Conservation (phyloP, 2,888 invertebrate species). For the Tenthredo mesomela region DNA sequence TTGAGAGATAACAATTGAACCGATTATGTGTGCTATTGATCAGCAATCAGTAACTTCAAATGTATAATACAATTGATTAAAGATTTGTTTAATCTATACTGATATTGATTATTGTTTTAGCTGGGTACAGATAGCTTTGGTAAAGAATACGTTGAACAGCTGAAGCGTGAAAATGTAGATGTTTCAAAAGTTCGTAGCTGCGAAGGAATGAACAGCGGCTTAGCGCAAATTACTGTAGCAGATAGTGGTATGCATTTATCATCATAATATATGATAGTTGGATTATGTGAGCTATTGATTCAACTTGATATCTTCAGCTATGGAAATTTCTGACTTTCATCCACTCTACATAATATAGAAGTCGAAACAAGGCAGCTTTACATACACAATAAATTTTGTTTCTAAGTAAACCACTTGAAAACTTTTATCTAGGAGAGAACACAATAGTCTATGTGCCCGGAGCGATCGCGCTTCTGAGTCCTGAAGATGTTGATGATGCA, state of each 20-base stretch:
- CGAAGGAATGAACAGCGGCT: slow-evolving; percentile 85
- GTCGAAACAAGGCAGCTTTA: background rate
- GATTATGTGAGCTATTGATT: background rate
- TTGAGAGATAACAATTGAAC: background rate
- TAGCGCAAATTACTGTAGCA: slow-evolving; percentile 94
- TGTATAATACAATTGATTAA: background rate
- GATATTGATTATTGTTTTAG: slow-evolving; percentile 76
- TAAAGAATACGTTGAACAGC: slow-evolving; percentile 85
- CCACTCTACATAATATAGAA: background rate
- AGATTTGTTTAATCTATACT: background rate
- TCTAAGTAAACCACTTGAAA: background rate
- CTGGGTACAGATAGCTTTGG: slow-evolving; percentile 95
- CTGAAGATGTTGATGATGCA: slow-evolving; percentile 83
- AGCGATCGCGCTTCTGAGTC: slow-evolving; percentile 86
- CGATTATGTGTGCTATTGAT: background rate
- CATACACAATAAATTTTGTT: background rate
- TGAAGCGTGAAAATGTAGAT: slow-evolving; percentile 84
- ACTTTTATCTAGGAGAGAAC: slow-evolving; percentile 85
- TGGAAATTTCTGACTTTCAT: background rate
- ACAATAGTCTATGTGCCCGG: slow-evolving; percentile 95
- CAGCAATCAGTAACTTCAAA: background rate
- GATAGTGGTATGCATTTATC: slow-evolving; percentile 80
- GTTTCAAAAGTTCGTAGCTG: slow-evolving; percentile 81
- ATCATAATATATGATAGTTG: background rate
- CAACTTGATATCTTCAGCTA: background rate